Evolutionary conservation across 2,797 vertebrate genomes (phyloP).

Genomic region (Crocodylus rhombifer): DNA sequence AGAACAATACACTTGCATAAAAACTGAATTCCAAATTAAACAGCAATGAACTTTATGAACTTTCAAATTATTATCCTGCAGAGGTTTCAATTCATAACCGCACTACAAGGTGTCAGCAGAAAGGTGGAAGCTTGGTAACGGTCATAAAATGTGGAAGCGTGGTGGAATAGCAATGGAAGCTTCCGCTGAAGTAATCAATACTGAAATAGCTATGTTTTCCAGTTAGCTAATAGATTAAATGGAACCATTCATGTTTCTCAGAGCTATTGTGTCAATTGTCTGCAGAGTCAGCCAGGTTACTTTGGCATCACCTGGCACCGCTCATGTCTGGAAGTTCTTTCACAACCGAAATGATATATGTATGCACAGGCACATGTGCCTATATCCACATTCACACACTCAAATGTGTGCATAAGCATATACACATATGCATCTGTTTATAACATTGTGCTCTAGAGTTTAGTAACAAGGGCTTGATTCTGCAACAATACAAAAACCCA

Average conservation of each 20-base stretch:
- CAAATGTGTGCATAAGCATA: no score
- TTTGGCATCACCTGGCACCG: background rate
- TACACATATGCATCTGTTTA: no score
- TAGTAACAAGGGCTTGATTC: no score
- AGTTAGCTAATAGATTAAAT: conserved; percentile 2
- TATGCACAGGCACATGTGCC: background rate
- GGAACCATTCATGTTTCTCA: background rate
- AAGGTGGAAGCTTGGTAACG: conserved; percentile 37
- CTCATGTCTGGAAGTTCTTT: background rate
- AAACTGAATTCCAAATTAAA: conserved; percentile 52
- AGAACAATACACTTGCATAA: conserved; percentile 15
- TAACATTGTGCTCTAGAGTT: no score
- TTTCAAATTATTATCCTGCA: conserved; percentile 7
- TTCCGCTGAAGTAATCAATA: conserved; percentile 11
- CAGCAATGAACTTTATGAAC: conserved; percentile 19
- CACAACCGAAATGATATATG: background rate
- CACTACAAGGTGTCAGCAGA: background rate
- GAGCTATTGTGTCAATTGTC: background rate
- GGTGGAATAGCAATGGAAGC: background rate
- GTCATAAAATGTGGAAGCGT: background rate
- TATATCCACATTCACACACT: no score
- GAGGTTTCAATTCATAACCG: background rate
- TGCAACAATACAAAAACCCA: no score
- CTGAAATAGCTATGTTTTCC: background rate
- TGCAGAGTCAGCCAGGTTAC: background rate